Conservation (phyloP, 2,113 vertebrate species). For the Sebastes schlegelii region DNA sequence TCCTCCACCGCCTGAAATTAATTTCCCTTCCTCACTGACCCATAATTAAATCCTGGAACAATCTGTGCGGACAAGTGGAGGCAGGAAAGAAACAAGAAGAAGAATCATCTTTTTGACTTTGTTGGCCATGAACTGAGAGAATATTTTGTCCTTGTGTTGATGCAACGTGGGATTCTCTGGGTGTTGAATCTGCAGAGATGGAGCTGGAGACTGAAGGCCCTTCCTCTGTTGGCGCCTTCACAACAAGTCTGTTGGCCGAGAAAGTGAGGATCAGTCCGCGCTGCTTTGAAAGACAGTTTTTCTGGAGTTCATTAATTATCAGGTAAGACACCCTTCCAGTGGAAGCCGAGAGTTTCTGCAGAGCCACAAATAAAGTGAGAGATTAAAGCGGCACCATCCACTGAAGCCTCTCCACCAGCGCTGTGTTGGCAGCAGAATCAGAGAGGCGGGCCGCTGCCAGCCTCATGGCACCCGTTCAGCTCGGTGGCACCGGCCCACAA, state of each 20-base stretch:
- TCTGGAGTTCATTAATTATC: constrained; percentile 49
- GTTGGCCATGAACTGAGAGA: constrained; percentile 30
- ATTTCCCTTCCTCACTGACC: constrained; percentile 72
- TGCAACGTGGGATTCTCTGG: constrained; percentile 10
- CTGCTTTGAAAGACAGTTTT: constrained; percentile 17
- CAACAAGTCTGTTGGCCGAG: constrained; percentile 36
- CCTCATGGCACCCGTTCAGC: constrained; percentile 50
- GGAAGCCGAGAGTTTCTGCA: constrained; percentile 38
- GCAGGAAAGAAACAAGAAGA: constrained; percentile 23
- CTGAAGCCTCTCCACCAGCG: constrained; percentile 46
- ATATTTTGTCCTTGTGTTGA: constrained; percentile 10
- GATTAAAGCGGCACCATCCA: constrained; percentile 42
- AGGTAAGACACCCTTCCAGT: constrained; percentile 41
- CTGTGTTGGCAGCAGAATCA: constrained; percentile 66
- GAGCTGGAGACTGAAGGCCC: not conserved
- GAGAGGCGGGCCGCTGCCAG: constrained; percentile 60
- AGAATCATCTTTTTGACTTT: constrained; percentile 33
- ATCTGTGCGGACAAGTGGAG: not conserved
- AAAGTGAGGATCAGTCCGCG: not conserved
- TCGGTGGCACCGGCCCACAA: constrained; percentile 44
- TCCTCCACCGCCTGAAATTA: constrained; percentile 64
- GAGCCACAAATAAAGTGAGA: constrained; percentile 54
- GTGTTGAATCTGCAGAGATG: constrained; percentile 31
- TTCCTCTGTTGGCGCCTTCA: constrained; percentile 6
- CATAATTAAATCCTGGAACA: constrained; percentile 61